Conservation (phyloP, 1,140 invertebrate species). For the Cotesia glomerata region DNA sequence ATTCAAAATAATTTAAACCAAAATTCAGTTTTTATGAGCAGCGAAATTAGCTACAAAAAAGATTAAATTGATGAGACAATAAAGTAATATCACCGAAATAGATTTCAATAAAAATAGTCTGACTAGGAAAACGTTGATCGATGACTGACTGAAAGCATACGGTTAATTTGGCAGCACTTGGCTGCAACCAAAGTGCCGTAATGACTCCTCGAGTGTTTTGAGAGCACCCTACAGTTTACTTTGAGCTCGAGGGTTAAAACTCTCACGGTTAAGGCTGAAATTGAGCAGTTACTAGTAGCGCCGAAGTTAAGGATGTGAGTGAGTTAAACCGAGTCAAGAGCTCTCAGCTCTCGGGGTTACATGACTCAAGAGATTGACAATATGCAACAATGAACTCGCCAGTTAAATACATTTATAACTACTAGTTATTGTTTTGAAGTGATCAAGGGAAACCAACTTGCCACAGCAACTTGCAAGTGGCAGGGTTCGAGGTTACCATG, state of each 20-base stretch:
- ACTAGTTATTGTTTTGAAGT: constrained; percentile 38
- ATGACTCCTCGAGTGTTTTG: neutral
- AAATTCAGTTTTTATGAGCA: no score
- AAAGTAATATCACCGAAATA: no score
- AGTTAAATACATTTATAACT: constrained; percentile 40
- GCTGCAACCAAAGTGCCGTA: neutral
- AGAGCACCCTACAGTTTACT: neutral
- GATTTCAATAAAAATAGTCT: no score
- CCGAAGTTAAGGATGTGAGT: neutral
- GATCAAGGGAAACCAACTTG: constrained; percentile 11
- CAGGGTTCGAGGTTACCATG: neutral
- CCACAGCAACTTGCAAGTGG: neutral
- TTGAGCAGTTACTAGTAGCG: constrained; percentile 19
- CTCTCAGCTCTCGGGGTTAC: neutral
- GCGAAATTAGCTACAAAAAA: no score
- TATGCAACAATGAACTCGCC: constrained; percentile 20
- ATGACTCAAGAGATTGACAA: constrained; percentile 22
- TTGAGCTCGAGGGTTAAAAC: neutral
- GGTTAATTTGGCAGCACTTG: no score
- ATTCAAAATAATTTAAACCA: no score
- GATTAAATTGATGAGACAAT: no score
- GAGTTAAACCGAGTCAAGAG: constrained; percentile 22
- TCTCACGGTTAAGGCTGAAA: constrained; percentile 28
- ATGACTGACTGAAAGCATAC: no score
- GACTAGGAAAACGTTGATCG: no score